A percentile compares a stretch with the other conserved stretches of the same genome.
Evolutionary conservation across 2,888 invertebrate species (phyloP).

Genomic region (Leptodirus hochenwartii): DNA sequence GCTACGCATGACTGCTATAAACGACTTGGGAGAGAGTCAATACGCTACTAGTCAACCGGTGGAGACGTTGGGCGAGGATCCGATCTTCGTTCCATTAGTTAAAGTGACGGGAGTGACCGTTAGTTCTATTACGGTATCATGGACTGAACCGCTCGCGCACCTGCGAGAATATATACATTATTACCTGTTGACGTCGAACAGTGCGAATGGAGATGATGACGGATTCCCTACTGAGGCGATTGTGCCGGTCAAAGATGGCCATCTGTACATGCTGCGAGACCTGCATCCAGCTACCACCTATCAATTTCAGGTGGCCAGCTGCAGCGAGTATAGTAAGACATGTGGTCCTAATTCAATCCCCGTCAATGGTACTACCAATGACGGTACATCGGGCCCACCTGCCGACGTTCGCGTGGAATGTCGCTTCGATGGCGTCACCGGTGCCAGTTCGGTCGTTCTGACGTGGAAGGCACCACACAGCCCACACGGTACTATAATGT

Average conservation of each 20-base stretch:
- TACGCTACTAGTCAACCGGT: slow-evolving; percentile 34
- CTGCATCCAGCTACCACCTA: slow-evolving; percentile 65
- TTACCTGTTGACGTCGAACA: slow-evolving; percentile 47
- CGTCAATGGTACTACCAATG: slow-evolving; percentile 67
- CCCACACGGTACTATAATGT: slow-evolving; percentile 62
- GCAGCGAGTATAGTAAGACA: slow-evolving; percentile 54
- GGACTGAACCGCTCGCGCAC: slow-evolving; percentile 48
- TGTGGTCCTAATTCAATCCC: slow-evolving; percentile 65
- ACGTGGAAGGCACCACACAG: slow-evolving; percentile 55
- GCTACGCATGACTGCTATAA: slow-evolving; percentile 46
- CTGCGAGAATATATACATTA: slow-evolving; percentile 56
- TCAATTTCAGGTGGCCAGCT: slow-evolving; percentile 62
- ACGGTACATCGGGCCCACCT: slow-evolving; percentile 62
- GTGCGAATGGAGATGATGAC: slow-evolving; percentile 28
- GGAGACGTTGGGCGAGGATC: slow-evolving; percentile 50
- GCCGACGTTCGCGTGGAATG: slow-evolving; percentile 49
- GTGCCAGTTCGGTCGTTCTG: slow-evolving; percentile 42
- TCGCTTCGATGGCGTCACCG: slow-evolving; percentile 37
- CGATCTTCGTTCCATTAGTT: slow-evolving; percentile 59
- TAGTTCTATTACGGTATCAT: slow-evolving; percentile 66
- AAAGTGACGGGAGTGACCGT: slow-evolving; percentile 50
- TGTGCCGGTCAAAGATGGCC: slow-evolving; percentile 43
- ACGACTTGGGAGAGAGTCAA: slow-evolving; percentile 41
- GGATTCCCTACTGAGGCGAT: slow-evolving; percentile 36
- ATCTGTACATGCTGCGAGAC: slow-evolving; percentile 61